Percentiles rank a stretch among this genome's conserved stretches.
These are phyloP conservation scores for Parazoanthus swiftii DNA, from an alignment of 92 coral and sea anemone species.

Conservation along the genomic window DNA sequence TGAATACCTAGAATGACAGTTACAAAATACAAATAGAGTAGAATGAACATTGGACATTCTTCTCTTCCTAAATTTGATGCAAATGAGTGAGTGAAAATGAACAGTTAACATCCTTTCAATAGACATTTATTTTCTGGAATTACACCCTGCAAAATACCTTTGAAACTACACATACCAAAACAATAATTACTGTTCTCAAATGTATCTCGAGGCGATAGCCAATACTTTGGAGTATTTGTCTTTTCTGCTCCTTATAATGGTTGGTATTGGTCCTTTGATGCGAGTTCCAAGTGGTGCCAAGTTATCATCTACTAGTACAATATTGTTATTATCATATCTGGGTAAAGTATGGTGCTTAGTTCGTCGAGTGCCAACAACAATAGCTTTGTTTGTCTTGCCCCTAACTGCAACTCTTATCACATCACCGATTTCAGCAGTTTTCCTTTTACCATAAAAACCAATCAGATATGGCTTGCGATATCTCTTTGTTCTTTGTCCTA, in stretches of 20 bases:
- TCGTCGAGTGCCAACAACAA: slow-evolving; percentile 93
- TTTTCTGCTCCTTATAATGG: slow-evolving; percentile 81
- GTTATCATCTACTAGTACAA: slow-evolving; percentile 93
- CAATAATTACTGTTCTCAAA: slow-evolving; percentile 28
- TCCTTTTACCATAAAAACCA: slow-evolving; percentile 90
- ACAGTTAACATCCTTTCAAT: too few species aligned
- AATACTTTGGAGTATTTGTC: slow-evolving; percentile 95
- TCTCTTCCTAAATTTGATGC: too few species aligned
- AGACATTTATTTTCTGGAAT: too few species aligned
- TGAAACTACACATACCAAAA: too few species aligned
- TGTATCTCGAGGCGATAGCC: slow-evolving; percentile 97
- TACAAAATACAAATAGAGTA: too few species aligned
- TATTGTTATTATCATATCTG: slow-evolving; percentile 92
- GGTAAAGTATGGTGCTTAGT: slow-evolving; percentile 93
- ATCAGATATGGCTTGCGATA: slow-evolving; percentile 91
- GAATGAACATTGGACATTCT: too few species aligned
- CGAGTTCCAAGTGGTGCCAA: slow-evolving; percentile 97
- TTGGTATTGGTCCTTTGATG: slow-evolving; percentile 94
- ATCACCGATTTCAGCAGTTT: slow-evolving; percentile 98
- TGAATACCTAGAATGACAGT: too few species aligned
- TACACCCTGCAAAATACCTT: too few species aligned
- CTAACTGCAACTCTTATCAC: slow-evolving; percentile 94
- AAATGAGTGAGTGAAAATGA: too few species aligned
- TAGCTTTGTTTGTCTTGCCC: slow-evolving; percentile 91
- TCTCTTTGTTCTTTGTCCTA: slow-evolving; percentile 87